Evolutionary conservation across 2,797 vertebrate genomes (phyloP).

Genomic region (Spinus pinus): DNA sequence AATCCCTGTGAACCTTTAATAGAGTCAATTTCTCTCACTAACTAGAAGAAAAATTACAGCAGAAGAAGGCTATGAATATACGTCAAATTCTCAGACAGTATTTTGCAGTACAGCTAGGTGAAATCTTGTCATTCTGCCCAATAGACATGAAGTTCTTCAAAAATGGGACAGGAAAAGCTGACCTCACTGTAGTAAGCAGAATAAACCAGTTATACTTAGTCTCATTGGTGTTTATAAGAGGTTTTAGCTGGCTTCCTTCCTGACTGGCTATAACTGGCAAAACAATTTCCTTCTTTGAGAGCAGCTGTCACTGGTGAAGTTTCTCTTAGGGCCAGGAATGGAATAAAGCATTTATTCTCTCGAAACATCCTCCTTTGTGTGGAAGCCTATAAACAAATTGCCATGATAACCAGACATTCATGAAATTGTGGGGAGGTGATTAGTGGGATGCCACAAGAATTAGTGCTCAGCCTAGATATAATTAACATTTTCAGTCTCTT

Average conservation of each 20-base stretch:
- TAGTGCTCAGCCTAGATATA: slow-evolving; percentile 9
- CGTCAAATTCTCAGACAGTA: background rate
- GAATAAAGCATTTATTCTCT: slow-evolving; percentile 40
- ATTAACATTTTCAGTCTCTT: slow-evolving; percentile 13
- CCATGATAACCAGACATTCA: slow-evolving; percentile 14
- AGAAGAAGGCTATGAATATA: background rate
- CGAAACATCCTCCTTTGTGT: background rate
- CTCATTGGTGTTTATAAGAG: slow-evolving; percentile 56
- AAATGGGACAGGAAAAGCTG: slow-evolving; percentile 37
- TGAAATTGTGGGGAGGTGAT: background rate
- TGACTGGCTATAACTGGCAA: slow-evolving; percentile 60
- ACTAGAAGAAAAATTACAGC: background rate
- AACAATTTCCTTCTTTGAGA: slow-evolving; percentile 39
- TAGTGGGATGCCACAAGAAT: slow-evolving; percentile 48
- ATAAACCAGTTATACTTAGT: slow-evolving; percentile 60
- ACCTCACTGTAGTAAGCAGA: slow-evolving; percentile 43
- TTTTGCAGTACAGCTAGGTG: background rate
- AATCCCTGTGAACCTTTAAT: background rate
- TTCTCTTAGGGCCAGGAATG: slow-evolving; percentile 6
- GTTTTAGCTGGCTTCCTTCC: slow-evolving; percentile 50
- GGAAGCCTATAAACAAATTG: slow-evolving; percentile 39
- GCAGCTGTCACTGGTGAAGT: slow-evolving; percentile 23
- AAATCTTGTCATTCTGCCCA: background rate
- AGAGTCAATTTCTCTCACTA: background rate
- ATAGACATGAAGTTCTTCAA: background rate